phyloP scores from a whole-genome alignment of 2,888 invertebrate species.

The Lumbricus terrestris region DNA sequence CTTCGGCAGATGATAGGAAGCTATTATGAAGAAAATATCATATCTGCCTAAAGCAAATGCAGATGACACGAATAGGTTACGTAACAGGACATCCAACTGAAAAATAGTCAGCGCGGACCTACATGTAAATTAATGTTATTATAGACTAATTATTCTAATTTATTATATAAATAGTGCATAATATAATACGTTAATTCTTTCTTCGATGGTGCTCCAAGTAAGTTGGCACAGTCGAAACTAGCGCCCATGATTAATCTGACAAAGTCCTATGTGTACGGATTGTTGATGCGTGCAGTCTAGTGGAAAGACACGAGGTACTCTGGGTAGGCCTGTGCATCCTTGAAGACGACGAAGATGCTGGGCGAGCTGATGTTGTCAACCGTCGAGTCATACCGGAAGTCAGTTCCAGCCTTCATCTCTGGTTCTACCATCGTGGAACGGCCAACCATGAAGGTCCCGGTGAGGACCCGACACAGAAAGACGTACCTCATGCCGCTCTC shows the following conservation, averaged over 20 bases:
- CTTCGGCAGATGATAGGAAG: too few species aligned
- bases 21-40: too few species aligned
- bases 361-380: background rate
- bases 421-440: background rate
- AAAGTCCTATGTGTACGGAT: background rate
- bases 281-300: background rate
- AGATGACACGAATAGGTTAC: too few species aligned
- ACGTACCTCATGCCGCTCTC: background rate
- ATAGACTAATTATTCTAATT: too few species aligned
- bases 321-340: background rate
- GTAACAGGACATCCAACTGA: too few species aligned
- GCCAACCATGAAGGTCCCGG: background rate
- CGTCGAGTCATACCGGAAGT: background rate
- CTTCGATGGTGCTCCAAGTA: background rate
- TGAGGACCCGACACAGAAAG: slow-evolving; percentile 12
- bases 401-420: background rate
- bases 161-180: background rate
- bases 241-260: background rate
- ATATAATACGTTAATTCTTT: background rate
- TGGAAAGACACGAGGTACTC: background rate
- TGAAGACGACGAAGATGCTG: slow-evolving; percentile 6
- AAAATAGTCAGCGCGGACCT: too few species aligned
- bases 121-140: too few species aligned
- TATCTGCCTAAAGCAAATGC: too few species aligned
- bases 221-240: background rate